phyloP scores from a whole-genome alignment of 2,113 vertebrate species.

The Colinus virginianus region DNA sequence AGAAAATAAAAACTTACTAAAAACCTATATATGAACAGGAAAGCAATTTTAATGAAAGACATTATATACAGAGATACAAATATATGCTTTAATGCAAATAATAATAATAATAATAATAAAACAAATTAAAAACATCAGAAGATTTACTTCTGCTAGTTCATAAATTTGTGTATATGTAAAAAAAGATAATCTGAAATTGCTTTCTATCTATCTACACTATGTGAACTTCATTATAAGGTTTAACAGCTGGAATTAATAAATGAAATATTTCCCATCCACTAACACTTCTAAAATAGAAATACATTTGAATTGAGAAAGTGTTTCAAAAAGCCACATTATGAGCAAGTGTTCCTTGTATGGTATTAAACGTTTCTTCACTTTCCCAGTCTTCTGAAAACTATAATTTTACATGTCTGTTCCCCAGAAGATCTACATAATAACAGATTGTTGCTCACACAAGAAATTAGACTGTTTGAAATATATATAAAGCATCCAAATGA shows the following conservation, averaged over 20 bases:
- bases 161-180: neutral
- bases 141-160: accelerated
- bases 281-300: neutral
- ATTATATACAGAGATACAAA: neutral
- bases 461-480: neutral
- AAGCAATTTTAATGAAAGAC: neutral
- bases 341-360: neutral
- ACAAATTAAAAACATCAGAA: neutral
- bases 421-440: neutral
- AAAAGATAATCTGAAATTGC: neutral
- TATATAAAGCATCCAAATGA: neutral
- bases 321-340: neutral
- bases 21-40: neutral
- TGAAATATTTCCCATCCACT: neutral
- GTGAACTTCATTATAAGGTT: neutral
- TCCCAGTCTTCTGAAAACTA: neutral
- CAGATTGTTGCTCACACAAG: neutral
- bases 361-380: neutral
- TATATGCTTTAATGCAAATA: neutral
- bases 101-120: neutral
- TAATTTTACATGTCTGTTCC: neutral
- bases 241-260: neutral
- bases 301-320: neutral
- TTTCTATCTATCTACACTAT: neutral
- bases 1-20: neutral